Percentiles rank a stretch among this genome's conserved stretches.
Conservation (phyloP, 2,113 vertebrate genomes). For the Hippopotamus amphibius region DNA sequence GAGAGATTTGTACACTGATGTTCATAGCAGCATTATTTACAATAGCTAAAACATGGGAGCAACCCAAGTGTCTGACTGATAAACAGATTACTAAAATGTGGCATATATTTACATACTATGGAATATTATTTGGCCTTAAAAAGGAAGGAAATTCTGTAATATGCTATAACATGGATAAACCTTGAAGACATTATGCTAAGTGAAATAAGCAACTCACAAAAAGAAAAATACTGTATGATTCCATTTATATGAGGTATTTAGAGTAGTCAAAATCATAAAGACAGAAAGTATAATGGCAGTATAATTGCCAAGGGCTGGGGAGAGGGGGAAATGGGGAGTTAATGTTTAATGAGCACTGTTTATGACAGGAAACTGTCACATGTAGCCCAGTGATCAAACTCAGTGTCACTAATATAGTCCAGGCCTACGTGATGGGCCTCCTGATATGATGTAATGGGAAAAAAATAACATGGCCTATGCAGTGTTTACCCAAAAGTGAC, state of each 20-base stretch:
- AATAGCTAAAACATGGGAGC: neutral
- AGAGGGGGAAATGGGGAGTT: neutral
- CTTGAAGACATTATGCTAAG: neutral
- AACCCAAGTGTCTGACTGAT: neutral
- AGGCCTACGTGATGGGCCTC: neutral
- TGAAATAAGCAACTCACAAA: neutral
- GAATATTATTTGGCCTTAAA: neutral
- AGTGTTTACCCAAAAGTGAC: neutral
- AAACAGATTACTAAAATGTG: too few relatives aligned
- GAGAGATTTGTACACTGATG: neutral
- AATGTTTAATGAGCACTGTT: too few relatives aligned
- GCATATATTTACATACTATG: too few relatives aligned
- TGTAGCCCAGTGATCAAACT: neutral
- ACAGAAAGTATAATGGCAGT: neutral
- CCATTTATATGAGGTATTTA: neutral
- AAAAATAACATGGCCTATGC: neutral
- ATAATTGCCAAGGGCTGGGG: too few relatives aligned
- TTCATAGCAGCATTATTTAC: neutral
- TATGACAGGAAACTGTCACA: neutral
- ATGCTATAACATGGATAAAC: neutral
- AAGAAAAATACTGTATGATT: neutral
- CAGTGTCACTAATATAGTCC: neutral
- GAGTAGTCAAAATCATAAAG: neutral
- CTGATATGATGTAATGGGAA: neutral
- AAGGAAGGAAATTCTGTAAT: neutral